Base-by-base conservation (phyloP, 1,140 invertebrate species). In the Lepidurus couesii region DNA sequence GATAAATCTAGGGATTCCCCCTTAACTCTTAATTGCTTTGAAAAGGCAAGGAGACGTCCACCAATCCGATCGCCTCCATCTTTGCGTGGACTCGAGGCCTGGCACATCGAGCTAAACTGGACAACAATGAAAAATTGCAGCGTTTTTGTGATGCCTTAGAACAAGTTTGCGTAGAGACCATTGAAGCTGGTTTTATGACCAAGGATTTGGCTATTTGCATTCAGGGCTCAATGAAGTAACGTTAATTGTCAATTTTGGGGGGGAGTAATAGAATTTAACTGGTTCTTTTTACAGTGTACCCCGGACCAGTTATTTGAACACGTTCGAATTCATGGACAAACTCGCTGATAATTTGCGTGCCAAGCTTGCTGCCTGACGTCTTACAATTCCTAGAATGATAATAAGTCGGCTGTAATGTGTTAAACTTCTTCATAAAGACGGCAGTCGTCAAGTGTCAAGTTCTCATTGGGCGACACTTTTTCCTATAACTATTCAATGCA, bases 271-370 rank as follows among this genome's bases (percentile, higher is more conserved):
- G 24, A 21, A 26, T 75, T 1, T 74, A n/a, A 78, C 44, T 78
- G 13, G 7, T 7, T 78, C 16, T 75, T 11, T 24, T 9, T 73
- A 5, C 73, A 79, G 79, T 43, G 79, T 79, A n/a, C 53, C 45
- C 11, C 88, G 93, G 80, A 85, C 87, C 43, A 97, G 99, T 86
- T 99, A 99, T 84, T 87, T 97, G 83, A 96, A 98, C 87, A 99
- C 97, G 0, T 98, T 99, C 85, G 96, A 96, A 83, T 99, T 99
- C 84, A 90, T 99, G 86, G 90, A 98, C 84, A 98, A 98, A 84
- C 84, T 99, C 75, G 96, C 95, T 75, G 94, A 96, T 81, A 98
- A 98, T 86, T 87, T 99, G 80, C 90, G 90, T 79, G 91, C 90
- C 79, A 92, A 91, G 82, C 84, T 79, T 44, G 79, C 34, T 73